A percentile compares a stretch with the other conserved stretches of the same genome.
Conservation (phyloP, 2,797 vertebrate species). For the Mallotus villosus region DNA sequence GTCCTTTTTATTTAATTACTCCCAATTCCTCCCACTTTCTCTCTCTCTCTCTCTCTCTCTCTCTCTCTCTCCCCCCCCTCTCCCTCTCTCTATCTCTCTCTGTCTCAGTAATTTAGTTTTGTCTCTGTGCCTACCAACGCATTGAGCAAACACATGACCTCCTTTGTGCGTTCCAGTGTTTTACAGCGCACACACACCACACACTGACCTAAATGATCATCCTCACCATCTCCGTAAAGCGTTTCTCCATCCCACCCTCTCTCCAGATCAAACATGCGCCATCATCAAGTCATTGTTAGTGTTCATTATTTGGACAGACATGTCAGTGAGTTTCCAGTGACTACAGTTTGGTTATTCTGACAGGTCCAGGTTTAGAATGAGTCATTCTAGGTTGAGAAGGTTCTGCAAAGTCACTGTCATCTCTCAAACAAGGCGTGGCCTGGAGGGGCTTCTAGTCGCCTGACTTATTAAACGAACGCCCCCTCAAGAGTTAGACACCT, state of each 20-base stretch:
- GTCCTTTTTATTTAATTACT: neutral
- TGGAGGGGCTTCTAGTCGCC: neutral
- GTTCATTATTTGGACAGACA: neutral
- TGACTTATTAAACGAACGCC: neutral
- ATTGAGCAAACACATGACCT: neutral
- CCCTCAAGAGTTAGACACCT: neutral
- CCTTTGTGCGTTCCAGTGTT: neutral
- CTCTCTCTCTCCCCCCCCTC: constrained; percentile 21
- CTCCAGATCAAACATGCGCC: neutral
- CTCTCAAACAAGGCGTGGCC: no score
- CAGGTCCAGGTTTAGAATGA: neutral
- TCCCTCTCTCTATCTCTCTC: neutral
- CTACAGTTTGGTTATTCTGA: neutral
- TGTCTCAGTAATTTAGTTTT: neutral
- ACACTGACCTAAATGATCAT: constrained; percentile 12
- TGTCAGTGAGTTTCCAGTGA: neutral
- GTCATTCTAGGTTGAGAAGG: neutral
- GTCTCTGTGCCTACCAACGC: neutral
- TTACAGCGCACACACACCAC: neutral
- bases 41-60: neutral
- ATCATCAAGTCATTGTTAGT: neutral
- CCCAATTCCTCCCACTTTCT: neutral
- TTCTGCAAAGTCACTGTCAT: neutral
- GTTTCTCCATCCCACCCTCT: neutral
- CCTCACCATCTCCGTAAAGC: neutral